Conservation (phyloP, 37 sponge, comb jelly and placozoan species). For the Beroe ovata region DNA sequence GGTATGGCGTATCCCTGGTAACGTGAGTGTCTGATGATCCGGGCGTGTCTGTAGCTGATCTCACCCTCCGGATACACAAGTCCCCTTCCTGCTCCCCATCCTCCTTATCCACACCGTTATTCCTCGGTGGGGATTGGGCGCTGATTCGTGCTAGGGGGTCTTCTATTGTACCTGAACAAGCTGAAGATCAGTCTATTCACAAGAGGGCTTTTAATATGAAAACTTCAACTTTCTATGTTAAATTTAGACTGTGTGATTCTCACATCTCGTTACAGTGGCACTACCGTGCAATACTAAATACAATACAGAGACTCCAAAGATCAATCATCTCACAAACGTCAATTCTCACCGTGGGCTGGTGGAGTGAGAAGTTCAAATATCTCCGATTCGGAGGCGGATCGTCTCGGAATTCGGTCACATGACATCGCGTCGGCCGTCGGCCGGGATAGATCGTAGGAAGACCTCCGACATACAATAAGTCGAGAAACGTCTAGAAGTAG, state of each 20-base stretch:
- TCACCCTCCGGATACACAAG: constrained; percentile 10
- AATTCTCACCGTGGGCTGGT: background rate
- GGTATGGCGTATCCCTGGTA: constrained; percentile 20
- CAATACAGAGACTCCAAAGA: too few species aligned
- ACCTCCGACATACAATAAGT: background rate
- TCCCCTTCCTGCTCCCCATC: constrained; percentile 35
- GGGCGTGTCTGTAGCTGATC: constrained; percentile 31
- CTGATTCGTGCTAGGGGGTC: background rate
- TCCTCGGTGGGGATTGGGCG: background rate
- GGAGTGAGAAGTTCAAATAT: constrained; percentile 54
- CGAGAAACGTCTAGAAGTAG: background rate
- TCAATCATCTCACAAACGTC: too few species aligned
- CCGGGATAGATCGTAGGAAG: background rate
- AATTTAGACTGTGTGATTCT: too few species aligned
- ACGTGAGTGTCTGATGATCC: constrained; percentile 66
- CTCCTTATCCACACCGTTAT: background rate
- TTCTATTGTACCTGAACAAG: background rate
- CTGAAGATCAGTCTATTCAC: too few species aligned
- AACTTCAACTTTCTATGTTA: too few species aligned
- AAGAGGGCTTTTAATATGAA: too few species aligned
- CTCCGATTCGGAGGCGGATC: constrained; percentile 54
- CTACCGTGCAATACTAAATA: too few species aligned
- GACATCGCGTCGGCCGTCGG: background rate
- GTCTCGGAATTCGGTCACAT: background rate
- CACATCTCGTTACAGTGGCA: too few species aligned